Conservation (phyloP, 2,888 invertebrate species). For the Pammene aurita region DNA sequence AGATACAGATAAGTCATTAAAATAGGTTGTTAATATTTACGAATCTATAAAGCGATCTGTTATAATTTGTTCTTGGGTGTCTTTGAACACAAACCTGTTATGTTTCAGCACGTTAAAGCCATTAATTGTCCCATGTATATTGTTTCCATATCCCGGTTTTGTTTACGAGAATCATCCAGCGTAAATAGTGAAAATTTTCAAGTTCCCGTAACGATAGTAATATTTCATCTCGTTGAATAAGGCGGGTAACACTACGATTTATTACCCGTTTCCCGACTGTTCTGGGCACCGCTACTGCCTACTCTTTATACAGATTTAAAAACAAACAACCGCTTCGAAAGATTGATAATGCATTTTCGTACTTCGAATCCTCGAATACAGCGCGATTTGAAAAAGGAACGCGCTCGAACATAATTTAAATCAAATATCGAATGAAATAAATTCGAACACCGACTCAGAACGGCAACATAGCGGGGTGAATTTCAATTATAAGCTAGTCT, state of each 20-base stretch:
- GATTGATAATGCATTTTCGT: constrained; percentile 24
- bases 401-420: constrained; percentile 11
- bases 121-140: constrained; percentile 25
- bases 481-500: constrained; percentile 28
- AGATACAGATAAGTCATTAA: no score
- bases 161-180: constrained; percentile 41
- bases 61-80: no score
- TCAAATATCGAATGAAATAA: constrained; percentile 27
- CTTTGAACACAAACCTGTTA: background rate
- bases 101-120: constrained; percentile 11
- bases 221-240: constrained; percentile 40
- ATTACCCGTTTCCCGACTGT: constrained; percentile 37
- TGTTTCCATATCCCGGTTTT: constrained; percentile 29
- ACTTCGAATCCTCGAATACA: constrained; percentile 14
- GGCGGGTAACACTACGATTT: constrained; percentile 41
- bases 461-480: constrained; percentile 27
- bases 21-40: no score
- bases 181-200: constrained; percentile 42
- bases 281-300: constrained; percentile 23
- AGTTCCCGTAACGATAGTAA: constrained; percentile 39
- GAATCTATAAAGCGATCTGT: no score
- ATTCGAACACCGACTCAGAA: constrained; percentile 27
- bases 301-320: constrained; percentile 38
- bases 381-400: constrained; percentile 20
- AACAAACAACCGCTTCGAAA: constrained; percentile 32